A percentile compares a stretch with the other conserved stretches of the same genome.
These are phyloP conservation scores for Stichopus horrens DNA, from an alignment of 53 echinoderm and acorn worm genomes.

Conservation along the genomic window DNA sequence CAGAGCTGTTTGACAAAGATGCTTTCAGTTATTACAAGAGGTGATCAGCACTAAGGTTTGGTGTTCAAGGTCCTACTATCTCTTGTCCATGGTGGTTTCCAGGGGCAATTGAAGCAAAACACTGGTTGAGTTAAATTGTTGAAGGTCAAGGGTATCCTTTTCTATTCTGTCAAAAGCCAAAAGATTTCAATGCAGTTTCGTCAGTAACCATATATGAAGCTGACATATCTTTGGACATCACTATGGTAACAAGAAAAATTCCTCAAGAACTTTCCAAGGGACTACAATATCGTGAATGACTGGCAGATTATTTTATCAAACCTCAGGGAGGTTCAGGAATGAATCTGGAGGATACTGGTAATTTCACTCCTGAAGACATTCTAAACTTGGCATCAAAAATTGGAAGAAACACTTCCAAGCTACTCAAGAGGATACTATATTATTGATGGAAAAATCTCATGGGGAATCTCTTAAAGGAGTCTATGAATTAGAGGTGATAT, in stretches of 20 bases:
- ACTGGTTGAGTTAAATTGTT: not conserved
- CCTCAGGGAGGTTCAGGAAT: not conserved
- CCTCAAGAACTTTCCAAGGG: not conserved
- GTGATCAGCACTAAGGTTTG: too few relatives aligned
- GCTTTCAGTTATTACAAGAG: too few relatives aligned
- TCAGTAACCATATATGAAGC: not conserved
- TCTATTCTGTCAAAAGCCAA: not conserved
- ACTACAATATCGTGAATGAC: not conserved
- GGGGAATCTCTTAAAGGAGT: too few relatives aligned
- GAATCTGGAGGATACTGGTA: not conserved
- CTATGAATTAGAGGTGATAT: too few relatives aligned
- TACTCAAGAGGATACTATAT: not conserved
- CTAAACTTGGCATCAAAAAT: not conserved
- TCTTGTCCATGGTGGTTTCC: too few relatives aligned
- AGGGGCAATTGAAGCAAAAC: too few relatives aligned
- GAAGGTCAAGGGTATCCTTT: constrained; percentile 5
- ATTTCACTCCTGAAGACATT: not conserved
- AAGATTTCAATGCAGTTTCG: not conserved
- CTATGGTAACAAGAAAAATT: not conserved
- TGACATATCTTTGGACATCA: not conserved
- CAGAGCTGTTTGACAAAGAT: too few relatives aligned
- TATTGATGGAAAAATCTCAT: too few relatives aligned
- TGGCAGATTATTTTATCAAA: not conserved
- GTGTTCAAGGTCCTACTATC: too few relatives aligned
- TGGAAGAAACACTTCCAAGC: constrained; percentile 1